Evolutionary conservation across 2,888 invertebrate species (phyloP), one percentile per base, ranked within the genome.

Genomic region (Eilema caniola): DNA sequence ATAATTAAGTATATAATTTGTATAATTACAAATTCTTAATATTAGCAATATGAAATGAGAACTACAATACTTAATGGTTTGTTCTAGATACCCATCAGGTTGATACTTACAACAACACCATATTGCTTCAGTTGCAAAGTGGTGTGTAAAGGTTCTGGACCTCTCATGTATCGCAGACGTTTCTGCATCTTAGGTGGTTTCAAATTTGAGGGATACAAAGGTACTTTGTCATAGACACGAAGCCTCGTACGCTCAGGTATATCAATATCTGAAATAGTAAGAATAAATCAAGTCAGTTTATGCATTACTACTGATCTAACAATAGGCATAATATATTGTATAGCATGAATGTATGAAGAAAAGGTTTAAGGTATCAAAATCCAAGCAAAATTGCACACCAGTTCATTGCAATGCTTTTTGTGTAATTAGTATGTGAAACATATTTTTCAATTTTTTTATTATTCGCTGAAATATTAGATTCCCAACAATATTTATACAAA

Each of bases 101-200:
- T 24, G 8, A 24, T 59, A 92, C 96, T 95, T 94, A 98, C 98
- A 91, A 99, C 96, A 77, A 99, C 97, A 61, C 99, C 99, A 96
- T 97, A 99, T 86, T 99, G 99, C 86, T 98, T 97, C 84, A 99
- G 97, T 73, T 98, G 96, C 16, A 99, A 93, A 67, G 96, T 96
- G 82, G 97, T 99, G 85, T 99, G 99, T 31, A 98, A 88, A 8
- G 89, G 77, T 92, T 99, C 99, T 0, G 99, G 99, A 0, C 99
- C 99, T 88, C 99, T 95, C 98, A 99, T 98, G 57, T 97, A 96
- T n/a, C 96, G 95, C 3, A 99, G 92, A 67, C 96, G 96, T 86
- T 98, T 99, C 79, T 97, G 97, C 98, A 98, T 98, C 94, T 98
- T 98, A 4, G 97, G 98, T 25, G 98, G 96, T 79, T 96, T 96